Base-by-base conservation (phyloP, 2,113 vertebrate genomes). In the Brachyistius frenatus region DNA sequence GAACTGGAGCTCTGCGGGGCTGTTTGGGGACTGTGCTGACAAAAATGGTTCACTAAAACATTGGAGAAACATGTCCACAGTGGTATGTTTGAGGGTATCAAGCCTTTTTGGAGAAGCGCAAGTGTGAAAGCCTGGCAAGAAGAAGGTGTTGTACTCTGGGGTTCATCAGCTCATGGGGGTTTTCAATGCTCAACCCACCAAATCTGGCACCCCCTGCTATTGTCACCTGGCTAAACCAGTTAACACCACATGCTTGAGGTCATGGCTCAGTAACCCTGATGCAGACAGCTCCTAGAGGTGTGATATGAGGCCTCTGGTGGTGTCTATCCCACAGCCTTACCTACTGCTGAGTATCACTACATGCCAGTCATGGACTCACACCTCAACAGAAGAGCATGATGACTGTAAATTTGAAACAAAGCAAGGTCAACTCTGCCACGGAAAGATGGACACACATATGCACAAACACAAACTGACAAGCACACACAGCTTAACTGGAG, bases 211-310 rank as follows among this genome's bases (percentile, higher is more conserved):
- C 78, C 80, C 86, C 70, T 73, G 76, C 86, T 77, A 88, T 81
- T 84, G 89, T 88, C 91, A 91, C 92, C 92, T 85, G 91, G 84
- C 91, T 86, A 86, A 92, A 87, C 76, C 92, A 88, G 92, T 94
- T 93, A 91, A 92, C 91, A 90, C 86, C 47, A 62, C 88, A 86
- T 85, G 80, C 89, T 89, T 63, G 80, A 85, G 89, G 90, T 93
- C 86, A 82, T 73, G 86, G 84, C 88, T 92, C 82, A 72, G 80
- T 55, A 80, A 76, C 83, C 78, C 76, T 55, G 54, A 72, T 84
- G 81, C 81, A 87, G 85, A 73, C 86, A 89, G 91, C 91, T 88
- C 91, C 80, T 75, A 64, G 88, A 93, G 84, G 93, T 94, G 94
- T 91, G 91, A 93, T 88, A 89, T 88, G 89, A 91, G 86, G 88